A percentile compares a stretch with the other conserved stretches of the same genome.
phyloP scores from a whole-genome alignment of 2,888 invertebrate genomes.

The Eupelmus urozonus region DNA sequence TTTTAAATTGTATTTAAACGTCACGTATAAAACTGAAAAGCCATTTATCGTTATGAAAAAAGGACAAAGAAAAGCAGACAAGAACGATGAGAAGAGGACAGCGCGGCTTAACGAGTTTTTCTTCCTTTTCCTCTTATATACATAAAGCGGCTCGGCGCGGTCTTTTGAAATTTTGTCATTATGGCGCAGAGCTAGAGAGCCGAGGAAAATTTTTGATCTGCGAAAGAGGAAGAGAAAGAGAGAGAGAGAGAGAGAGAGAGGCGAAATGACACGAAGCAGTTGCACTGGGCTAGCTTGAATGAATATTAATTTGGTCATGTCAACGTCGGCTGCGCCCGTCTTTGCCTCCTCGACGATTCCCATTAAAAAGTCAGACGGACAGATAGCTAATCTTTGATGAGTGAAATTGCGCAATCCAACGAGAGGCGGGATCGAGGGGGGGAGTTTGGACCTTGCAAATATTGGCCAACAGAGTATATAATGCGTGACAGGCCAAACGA shows the following conservation, averaged over 20 bases:
- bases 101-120: conserved; percentile 18
- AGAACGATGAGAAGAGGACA: conserved; percentile 7
- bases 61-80: background rate
- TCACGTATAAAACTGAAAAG: conserved; percentile 23
- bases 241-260: too few species aligned
- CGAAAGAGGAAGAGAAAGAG: background rate
- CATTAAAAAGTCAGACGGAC: too few species aligned
- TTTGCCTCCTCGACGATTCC: conserved; percentile 1
- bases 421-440: too few species aligned
- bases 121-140: conserved; percentile 12
- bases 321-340: conserved; percentile 1
- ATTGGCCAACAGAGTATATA: conserved; percentile 48
- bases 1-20: conserved; percentile 19
- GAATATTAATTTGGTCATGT: conserved; percentile 58
- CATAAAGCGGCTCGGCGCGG: background rate
- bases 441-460: conserved; percentile 49
- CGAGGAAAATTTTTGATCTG: too few species aligned
- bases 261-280: conserved; percentile 15
- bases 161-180: conserved; percentile 48
- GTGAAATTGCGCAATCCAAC: too few species aligned
- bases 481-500: conserved; percentile 48
- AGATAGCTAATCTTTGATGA: conserved; percentile 25
- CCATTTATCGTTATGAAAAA: too few species aligned
- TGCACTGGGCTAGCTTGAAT: conserved; percentile 21
- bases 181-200: conserved; percentile 12